Evolutionary conservation across 2,888 invertebrate species (phyloP), one percentile per base, ranked within the genome.

Genomic region (Dolichomitus sp.): DNA sequence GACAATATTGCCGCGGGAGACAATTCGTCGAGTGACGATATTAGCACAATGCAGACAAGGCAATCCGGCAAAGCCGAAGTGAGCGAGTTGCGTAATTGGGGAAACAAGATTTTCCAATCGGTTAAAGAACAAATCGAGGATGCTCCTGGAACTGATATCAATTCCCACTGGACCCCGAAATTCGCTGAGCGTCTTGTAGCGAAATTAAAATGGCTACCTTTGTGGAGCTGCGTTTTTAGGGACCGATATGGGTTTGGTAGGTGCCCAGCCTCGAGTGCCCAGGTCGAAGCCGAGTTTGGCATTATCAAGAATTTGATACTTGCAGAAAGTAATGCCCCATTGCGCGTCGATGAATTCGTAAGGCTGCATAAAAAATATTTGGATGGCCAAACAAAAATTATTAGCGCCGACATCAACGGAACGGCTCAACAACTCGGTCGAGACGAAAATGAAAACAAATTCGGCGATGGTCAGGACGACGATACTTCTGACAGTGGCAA

Each of bases 211-310:
- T 59, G 72, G 59, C 30, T 77, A n/a, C 77, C 69, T 3, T 33
- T 77, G 23, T 77, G 69, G 59, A 77, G 69, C 33, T 77, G 69
- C 70, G 50, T 70, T 63, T 14, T 59, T n/a, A 70, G 77, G 23
- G 70, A 78, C 17, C 17, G 23, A 14, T 69, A 48, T 40, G 77
- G 77, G 37, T 78, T 70, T 50, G 79, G 79, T 1, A 50, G 79
- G n/a, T 63, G 63, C 63, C 65, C 72, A 14, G 48, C 70, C 11
- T 79, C 73, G 4, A 70, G 63, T 50, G 63, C 72, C 40, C 61
- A 54, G 33, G 79, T 65, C 9, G 73, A 79, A 50, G 77, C 42
- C 19, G 77, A 68, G 19, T 77, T 68, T 14, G 52, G 59, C 0
- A 59, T 37, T n/a, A 77, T 68, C 12, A 68, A 76, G 48, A 59